Conservation (phyloP, 2,888 invertebrate genomes). For the Folsomia candida region DNA sequence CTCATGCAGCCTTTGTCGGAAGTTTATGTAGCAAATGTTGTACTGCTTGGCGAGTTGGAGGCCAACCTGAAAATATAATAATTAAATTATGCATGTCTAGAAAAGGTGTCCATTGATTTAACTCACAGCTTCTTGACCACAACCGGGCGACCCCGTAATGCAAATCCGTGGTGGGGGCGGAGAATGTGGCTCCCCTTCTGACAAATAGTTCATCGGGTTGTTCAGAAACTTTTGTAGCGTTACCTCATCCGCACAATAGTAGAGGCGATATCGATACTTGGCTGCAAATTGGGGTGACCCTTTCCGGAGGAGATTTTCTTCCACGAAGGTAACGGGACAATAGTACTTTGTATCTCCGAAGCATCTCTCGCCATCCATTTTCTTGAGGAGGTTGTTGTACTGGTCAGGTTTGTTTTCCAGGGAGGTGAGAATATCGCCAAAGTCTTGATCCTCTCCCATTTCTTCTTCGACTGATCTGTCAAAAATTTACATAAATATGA, state of each 20-base stretch:
- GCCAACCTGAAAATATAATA: no score
- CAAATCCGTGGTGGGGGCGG: constrained; percentile 42
- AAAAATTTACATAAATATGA: no score
- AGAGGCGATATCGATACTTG: constrained; percentile 34
- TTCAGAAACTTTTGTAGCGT: constrained; percentile 22
- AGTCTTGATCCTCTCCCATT: constrained; percentile 6
- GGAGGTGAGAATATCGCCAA: constrained; percentile 10
- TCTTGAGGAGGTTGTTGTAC: constrained; percentile 26
- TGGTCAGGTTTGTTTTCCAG: constrained; percentile 31
- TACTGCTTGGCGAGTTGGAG: constrained; percentile 28
- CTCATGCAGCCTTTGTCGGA: constrained; percentile 44
- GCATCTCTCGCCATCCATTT: constrained; percentile 52
- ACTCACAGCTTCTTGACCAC: constrained; percentile 38
- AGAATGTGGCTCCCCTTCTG: constrained; percentile 11
- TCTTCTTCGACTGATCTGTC: not conserved
- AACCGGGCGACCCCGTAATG: constrained; percentile 44
- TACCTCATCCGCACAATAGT: constrained; percentile 28
- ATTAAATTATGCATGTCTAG: no score
- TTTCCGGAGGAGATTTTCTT: constrained; percentile 61
- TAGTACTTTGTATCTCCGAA: constrained; percentile 63
- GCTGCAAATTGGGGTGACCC: constrained; percentile 54
- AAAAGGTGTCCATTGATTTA: no score
- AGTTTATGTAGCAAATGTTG: constrained; percentile 40
- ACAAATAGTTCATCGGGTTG: constrained; percentile 28
- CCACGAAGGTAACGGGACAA: constrained; percentile 63